Evolutionary conservation across 2,113 vertebrate genomes (phyloP).

Genomic region (Aviceda subcristata): DNA sequence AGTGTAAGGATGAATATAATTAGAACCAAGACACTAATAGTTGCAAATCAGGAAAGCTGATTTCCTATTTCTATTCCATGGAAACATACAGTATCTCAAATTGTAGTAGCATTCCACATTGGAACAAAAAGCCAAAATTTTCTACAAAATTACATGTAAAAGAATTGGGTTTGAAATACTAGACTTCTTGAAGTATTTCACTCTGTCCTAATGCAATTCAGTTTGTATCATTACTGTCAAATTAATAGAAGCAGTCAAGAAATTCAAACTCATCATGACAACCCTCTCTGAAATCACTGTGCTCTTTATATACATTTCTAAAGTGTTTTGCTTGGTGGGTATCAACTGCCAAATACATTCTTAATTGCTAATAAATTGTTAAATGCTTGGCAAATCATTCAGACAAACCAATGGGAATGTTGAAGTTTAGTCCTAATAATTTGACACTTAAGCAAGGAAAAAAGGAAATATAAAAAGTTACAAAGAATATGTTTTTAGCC

Average conservation of each 20-base stretch:
- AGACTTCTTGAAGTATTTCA: not conserved
- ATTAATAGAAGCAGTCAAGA: not conserved
- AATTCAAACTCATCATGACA: not conserved
- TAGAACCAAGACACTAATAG: not conserved
- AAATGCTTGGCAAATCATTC: not conserved
- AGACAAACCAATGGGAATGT: not conserved
- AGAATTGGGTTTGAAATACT: not conserved
- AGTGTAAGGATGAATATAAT: not conserved
- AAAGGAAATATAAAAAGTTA: not conserved
- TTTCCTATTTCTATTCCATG: not conserved
- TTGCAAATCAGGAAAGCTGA: not conserved
- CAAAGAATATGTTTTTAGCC: not conserved
- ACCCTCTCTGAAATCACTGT: not conserved
- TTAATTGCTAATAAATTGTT: constrained; percentile 11
- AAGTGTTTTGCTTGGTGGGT: not conserved
- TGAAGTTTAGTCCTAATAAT: not conserved
- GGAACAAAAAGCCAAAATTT: not conserved
- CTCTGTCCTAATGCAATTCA: not conserved
- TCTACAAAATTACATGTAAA: not conserved
- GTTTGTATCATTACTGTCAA: not conserved
- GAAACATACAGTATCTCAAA: not conserved
- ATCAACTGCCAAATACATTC: not conserved
- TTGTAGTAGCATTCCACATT: not conserved
- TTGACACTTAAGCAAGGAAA: not conserved
- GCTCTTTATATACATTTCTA: not conserved